Evolutionary conservation across 1,140 invertebrate genomes (phyloP).

Genomic region (Tetramorium alpestre): DNA sequence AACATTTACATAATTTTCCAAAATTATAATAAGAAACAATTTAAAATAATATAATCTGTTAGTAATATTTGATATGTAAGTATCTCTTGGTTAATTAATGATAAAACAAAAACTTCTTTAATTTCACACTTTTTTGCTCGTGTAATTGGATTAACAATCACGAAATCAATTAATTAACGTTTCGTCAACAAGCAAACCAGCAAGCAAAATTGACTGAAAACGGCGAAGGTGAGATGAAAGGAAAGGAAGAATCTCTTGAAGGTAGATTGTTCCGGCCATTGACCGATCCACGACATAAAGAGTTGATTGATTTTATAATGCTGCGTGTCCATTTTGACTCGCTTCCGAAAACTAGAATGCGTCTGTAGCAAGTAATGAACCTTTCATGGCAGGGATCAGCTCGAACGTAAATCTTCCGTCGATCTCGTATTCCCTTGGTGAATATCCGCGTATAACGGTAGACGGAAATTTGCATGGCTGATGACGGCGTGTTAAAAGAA

Average conservation of each 20-base stretch:
- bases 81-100: neutral
- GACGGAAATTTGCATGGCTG: conserved; percentile 8
- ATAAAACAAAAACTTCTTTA: neutral
- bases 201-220: conserved; percentile 9
- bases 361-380: neutral
- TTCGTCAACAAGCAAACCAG: neutral
- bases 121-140: neutral
- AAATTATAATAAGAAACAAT: neutral
- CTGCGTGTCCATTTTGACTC: neutral
- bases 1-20: neutral
- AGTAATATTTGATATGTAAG: neutral
- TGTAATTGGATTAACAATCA: neutral
- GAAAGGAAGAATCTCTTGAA: neutral
- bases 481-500: neutral
- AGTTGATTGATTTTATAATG: conserved; percentile 26
- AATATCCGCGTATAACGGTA: conserved; percentile 4
- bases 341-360: conserved; percentile 5
- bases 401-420: neutral
- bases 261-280: conserved; percentile 6
- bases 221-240: neutral
- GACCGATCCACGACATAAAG: conserved; percentile 32
- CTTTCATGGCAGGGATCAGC: neutral
- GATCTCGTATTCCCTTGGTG: conserved; percentile 3
- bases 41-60: neutral
- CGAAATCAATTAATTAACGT: neutral